A percentile compares a stretch with the other conserved stretches of the same genome.
These are phyloP conservation scores for Trissolcus brochymenae DNA, from an alignment of 2,888 invertebrate species.

Conservation along the genomic window DNA sequence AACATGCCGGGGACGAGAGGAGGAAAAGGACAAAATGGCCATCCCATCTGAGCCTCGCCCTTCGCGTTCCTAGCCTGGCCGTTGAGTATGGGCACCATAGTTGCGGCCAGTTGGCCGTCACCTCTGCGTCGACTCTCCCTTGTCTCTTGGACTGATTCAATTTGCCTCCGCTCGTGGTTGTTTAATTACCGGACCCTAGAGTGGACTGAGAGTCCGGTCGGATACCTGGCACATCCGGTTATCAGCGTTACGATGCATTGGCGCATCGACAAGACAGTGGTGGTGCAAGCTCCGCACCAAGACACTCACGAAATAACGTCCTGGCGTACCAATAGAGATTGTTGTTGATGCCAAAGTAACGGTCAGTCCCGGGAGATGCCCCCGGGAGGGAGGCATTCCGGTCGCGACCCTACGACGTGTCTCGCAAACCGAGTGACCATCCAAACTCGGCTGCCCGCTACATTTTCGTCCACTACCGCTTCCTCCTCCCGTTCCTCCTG, in stretches of 20 bases:
- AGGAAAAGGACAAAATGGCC: slow-evolving; percentile 6
- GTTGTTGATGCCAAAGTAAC: slow-evolving; percentile 76
- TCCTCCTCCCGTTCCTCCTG: slow-evolving; percentile 20
- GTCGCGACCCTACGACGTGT: slow-evolving; percentile 69
- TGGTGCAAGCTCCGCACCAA: slow-evolving; percentile 62
- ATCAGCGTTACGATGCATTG: slow-evolving; percentile 58
- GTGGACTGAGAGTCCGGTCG: slow-evolving; percentile 63
- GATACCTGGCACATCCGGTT: slow-evolving; percentile 59
- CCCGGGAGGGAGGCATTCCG: slow-evolving; percentile 35
- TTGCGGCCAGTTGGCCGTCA: slow-evolving; percentile 76
- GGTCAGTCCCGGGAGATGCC: slow-evolving; percentile 67
- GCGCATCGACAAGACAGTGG: slow-evolving; percentile 60
- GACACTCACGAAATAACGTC: slow-evolving; percentile 75
- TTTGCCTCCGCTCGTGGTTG: slow-evolving; percentile 75
- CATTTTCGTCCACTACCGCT: slow-evolving; percentile 33
- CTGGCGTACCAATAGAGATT: slow-evolving; percentile 72
- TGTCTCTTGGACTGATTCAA: slow-evolving; percentile 77
- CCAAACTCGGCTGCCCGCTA: slow-evolving; percentile 46
- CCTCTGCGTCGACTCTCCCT: slow-evolving; percentile 75
- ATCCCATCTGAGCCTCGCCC: slow-evolving; percentile 35
- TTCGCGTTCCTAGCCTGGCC: slow-evolving; percentile 54
- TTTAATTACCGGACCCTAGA: slow-evolving; percentile 75
- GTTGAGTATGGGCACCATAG: slow-evolving; percentile 71
- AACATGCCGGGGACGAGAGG: slow-evolving; percentile 2
- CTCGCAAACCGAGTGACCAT: slow-evolving; percentile 70